Percentiles rank a stretch among this genome's conserved stretches.
Evolutionary conservation across 1,140 invertebrate genomes (phyloP).

Genomic region (Teleogryllus occipitalis): DNA sequence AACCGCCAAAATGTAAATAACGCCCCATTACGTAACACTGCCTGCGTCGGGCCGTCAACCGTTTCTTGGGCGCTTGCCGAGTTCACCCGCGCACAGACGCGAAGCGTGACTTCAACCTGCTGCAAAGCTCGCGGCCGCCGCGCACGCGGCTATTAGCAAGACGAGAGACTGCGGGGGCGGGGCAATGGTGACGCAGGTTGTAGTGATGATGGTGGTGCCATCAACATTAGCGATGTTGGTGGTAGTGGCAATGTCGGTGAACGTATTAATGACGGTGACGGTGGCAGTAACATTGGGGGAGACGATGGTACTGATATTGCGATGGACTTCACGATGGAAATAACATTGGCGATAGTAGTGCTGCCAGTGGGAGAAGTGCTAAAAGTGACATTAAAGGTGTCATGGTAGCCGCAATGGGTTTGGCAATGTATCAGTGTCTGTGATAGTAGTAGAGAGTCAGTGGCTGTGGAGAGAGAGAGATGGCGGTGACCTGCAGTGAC

Average conservation of each 20-base stretch:
- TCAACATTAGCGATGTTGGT: background rate
- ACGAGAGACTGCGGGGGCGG: too few relatives aligned
- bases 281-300: too few relatives aligned
- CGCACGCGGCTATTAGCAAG: too few relatives aligned
- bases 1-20: too few relatives aligned
- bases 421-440: background rate
- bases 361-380: background rate
- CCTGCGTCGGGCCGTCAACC: too few relatives aligned
- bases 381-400: background rate
- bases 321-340: background rate
- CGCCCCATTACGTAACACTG: too few relatives aligned
- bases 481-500: background rate
- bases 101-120: too few relatives aligned
- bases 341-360: background rate
- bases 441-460: background rate
- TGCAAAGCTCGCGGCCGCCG: too few relatives aligned
- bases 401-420: background rate
- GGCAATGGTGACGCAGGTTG: background rate
- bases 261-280: background rate
- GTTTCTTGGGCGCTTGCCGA: too few relatives aligned
- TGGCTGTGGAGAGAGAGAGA: background rate
- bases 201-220: background rate
- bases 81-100: too few relatives aligned
- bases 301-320: background rate
- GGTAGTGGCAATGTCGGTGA: background rate